Evolutionary conservation across 2,797 vertebrate species (phyloP), one percentile per base, ranked within the genome.

Genomic region (Borostomias antarcticus): DNA sequence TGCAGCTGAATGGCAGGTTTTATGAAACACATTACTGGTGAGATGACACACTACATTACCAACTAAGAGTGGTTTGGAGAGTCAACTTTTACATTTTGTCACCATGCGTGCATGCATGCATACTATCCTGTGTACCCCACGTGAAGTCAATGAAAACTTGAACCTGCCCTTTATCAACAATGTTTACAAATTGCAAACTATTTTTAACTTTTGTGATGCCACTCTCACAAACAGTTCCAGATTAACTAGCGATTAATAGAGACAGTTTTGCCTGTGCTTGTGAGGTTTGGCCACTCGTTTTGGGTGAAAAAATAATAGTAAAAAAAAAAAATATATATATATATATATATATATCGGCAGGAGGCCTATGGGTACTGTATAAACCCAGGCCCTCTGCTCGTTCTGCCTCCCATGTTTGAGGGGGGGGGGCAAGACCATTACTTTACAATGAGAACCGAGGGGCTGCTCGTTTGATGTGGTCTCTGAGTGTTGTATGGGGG

Each of bases 381-480:
- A 19, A 5, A 2, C 17, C 21, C 17, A 21, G 61, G 77, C 81
- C 76, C 65, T 70, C 81, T 70, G 76, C 64, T 75, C 77, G 74
- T 82, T n/a, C n/a, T n/a, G n/a, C n/a, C n/a, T n/a, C n/a, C n/a
- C n/a, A n/a, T n/a, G n/a, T n/a, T n/a, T n/a, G n/a, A n/a, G n/a
- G n/a, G n/a, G n/a, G n/a, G 78, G 82, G 81, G 80, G 61, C 23
- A 26, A 58, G 87, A 87, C 85, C 85, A 88, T 89, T 82, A 87
- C 78, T 87, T 89, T 89, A 84, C 74, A 80, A 85, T 85, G 80
- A 69, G 75, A 91, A 81, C 87, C 83, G 81, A 85, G 86, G 87
- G 89, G 87, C 69, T 82, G 77, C 86, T 82, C 69, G 83, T 93
- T 91, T 93, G 90, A 93, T 91, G 91, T 91, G 83, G 85, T 75